Evolutionary conservation across 2,113 vertebrate species (phyloP).

Genomic region (Urocynchramus pylzowi): DNA sequence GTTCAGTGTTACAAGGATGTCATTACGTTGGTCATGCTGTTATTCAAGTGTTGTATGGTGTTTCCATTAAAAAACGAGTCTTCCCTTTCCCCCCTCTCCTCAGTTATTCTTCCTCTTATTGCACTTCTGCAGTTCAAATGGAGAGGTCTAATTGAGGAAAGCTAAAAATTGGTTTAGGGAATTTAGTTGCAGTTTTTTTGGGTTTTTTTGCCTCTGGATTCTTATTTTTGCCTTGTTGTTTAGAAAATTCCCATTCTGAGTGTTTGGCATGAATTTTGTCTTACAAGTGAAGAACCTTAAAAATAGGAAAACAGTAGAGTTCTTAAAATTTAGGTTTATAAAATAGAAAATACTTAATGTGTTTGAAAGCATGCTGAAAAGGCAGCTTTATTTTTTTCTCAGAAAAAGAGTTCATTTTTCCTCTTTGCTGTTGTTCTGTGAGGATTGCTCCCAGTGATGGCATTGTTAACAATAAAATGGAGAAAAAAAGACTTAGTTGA

Average conservation of each 20-base stretch:
- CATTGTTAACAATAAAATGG: neutral
- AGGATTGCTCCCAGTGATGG: neutral
- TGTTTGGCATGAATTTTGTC: neutral
- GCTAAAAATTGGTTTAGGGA: neutral
- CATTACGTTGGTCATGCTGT: neutral
- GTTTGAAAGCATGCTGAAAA: neutral
- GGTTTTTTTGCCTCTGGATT: neutral
- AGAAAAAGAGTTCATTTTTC: neutral
- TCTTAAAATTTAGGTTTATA: neutral
- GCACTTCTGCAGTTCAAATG: neutral
- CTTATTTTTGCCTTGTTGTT: conserved; percentile 1
- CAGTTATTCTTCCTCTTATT: neutral
- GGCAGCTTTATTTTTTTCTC: neutral
- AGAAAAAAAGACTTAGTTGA: neutral
- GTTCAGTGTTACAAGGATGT: neutral
- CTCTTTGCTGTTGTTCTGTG: neutral
- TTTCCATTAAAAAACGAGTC: conserved; percentile 2
- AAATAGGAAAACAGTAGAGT: neutral
- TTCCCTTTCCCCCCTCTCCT: neutral
- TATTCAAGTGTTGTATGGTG: conserved; percentile 45
- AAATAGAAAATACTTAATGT: neutral
- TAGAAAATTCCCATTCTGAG: conserved; percentile 28
- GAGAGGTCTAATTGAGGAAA: neutral
- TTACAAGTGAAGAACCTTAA: neutral
- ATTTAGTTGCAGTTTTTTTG: neutral